Conservation (phyloP, 2,113 vertebrate genomes). For the Chroicocephalus ridibundus region DNA sequence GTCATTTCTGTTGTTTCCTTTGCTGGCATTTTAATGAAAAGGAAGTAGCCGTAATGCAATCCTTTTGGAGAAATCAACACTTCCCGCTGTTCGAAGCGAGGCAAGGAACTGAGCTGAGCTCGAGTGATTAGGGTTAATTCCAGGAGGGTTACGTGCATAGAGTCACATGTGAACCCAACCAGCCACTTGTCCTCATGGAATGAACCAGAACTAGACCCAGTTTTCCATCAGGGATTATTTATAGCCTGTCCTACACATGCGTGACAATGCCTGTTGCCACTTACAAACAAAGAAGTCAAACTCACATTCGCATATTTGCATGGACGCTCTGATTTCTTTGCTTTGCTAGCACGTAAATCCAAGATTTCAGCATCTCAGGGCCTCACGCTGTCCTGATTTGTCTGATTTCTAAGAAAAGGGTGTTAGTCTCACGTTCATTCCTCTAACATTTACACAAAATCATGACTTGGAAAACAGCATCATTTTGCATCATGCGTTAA, state of each 20-base stretch:
- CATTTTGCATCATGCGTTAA: neutral
- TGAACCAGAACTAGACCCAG: neutral
- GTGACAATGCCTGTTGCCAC: neutral
- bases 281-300: conserved; percentile 38
- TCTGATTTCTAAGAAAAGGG: neutral
- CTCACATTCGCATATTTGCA: neutral
- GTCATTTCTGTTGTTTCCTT: conserved; percentile 6
- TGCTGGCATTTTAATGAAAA: conserved; percentile 22
- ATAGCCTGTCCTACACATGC: neutral
- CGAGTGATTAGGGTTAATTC: neutral
- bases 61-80: conserved; percentile 37
- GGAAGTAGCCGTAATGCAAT: conserved; percentile 30
- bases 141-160: neutral
- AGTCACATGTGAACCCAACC: neutral
- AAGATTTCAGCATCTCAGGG: neutral
- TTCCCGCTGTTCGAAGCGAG: neutral
- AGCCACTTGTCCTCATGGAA: neutral
- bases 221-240: conserved; percentile 6
- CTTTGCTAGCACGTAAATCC: neutral
- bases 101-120: neutral
- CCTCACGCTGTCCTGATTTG: neutral
- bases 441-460: neutral
- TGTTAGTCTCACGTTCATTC: neutral
- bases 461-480: neutral
- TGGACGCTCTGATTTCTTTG: neutral